Evolutionary conservation across 1,140 invertebrate species (phyloP).

Genomic region (Eriosoma lanigerum): DNA sequence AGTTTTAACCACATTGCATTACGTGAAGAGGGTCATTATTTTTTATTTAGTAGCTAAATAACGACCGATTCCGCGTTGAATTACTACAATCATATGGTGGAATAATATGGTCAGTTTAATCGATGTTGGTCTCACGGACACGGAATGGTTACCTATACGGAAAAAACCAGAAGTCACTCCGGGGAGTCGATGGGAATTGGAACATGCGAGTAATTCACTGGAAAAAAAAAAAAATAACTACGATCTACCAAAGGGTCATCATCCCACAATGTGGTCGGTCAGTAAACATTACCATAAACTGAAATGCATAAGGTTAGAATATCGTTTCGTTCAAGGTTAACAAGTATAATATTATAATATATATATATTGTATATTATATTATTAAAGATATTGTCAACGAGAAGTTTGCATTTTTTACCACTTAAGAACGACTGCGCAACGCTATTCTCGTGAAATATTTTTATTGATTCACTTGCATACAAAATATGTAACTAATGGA

Average conservation of each 20-base stretch:
- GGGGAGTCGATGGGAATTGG: not conserved
- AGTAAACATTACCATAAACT: not conserved
- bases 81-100: not conserved
- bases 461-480: conserved; percentile 4
- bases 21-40: not conserved
- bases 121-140: not conserved
- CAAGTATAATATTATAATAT: not conserved
- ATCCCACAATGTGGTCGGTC: conserved; percentile 17
- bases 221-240: not conserved
- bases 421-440: not conserved
- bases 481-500: conserved; percentile 6
- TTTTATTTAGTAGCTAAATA: not conserved
- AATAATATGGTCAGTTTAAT: conserved; percentile 14
- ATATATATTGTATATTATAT: no score
- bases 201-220: not conserved
- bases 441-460: not conserved
- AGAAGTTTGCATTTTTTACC: not conserved
- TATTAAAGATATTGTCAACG: not conserved
- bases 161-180: not conserved
- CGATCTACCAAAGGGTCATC: not conserved
- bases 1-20: not conserved
- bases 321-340: not conserved
- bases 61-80: not conserved
- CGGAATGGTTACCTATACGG: not conserved
- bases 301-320: no score